Evolutionary conservation across 2,113 vertebrate genomes (phyloP).

Genomic region (Sturnus vulgaris): DNA sequence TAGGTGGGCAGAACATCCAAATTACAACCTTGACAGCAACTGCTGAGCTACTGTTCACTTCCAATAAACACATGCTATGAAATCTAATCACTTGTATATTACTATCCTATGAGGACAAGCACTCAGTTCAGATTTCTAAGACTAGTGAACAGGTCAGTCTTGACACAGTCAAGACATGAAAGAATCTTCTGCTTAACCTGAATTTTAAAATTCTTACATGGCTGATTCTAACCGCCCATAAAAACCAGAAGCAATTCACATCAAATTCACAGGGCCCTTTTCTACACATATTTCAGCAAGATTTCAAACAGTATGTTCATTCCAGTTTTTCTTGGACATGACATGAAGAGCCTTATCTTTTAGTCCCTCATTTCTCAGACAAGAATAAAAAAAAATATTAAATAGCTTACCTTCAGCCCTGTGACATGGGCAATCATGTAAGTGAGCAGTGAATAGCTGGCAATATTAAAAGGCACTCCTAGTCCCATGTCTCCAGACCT

Average conservation of each 20-base stretch:
- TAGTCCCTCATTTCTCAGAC: neutral
- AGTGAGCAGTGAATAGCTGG: conserved; percentile 94
- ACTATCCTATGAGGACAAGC: neutral
- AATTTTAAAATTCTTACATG: neutral
- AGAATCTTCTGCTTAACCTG: neutral
- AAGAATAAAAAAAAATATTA: neutral
- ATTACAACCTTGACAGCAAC: neutral
- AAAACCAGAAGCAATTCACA: neutral
- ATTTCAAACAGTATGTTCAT: neutral
- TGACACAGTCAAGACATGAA: neutral
- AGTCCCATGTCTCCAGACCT: conserved; percentile 95
- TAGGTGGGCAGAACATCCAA: neutral
- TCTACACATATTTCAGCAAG: neutral
- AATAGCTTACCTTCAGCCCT: conserved; percentile 81
- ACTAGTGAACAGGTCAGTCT: neutral
- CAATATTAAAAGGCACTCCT: conserved; percentile 96
- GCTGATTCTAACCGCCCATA: neutral
- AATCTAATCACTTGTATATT: neutral
- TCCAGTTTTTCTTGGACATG: neutral
- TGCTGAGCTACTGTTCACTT: neutral
- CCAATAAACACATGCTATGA: neutral
- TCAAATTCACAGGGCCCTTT: neutral
- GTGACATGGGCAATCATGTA: conserved; percentile 97
- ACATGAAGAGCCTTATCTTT: neutral
- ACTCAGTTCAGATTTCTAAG: neutral